Conservation (phyloP, 2,888 invertebrate genomes). For the Pinctada fucata region DNA sequence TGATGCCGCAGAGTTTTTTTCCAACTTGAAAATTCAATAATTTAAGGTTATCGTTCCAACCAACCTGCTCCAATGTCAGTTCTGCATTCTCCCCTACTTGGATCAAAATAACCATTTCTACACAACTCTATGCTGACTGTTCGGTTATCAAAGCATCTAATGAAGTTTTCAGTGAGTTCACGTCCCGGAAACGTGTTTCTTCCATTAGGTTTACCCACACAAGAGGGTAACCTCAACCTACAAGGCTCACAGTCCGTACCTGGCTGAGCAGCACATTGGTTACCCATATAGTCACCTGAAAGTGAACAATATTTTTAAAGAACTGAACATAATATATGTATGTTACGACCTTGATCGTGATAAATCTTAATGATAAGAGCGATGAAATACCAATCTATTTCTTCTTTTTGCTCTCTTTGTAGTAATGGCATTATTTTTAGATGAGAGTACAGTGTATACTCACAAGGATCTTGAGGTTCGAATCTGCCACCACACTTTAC, state of each 20-base stretch:
- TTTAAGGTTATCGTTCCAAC: too few species aligned
- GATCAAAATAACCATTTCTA: slow-evolving; percentile 48
- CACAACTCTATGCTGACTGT: slow-evolving; percentile 51
- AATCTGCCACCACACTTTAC: slow-evolving; percentile 57
- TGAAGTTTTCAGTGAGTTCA: slow-evolving; percentile 49
- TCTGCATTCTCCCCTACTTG: slow-evolving; percentile 43
- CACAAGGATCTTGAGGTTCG: slow-evolving; percentile 60
- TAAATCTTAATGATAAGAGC: too few species aligned
- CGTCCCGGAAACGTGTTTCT: slow-evolving; percentile 53
- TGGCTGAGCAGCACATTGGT: slow-evolving; percentile 42
- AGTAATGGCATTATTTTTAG: too few species aligned
- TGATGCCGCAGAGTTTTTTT: too few species aligned
- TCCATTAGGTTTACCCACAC: slow-evolving; percentile 52
- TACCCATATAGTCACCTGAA: slow-evolving; percentile 57
- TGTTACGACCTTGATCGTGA: too few species aligned
- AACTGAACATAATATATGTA: background rate
- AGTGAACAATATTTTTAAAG: background rate
- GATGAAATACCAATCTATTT: too few species aligned
- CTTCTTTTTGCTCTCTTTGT: too few species aligned
- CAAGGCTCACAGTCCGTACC: slow-evolving; percentile 52
- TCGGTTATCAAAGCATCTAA: slow-evolving; percentile 49
- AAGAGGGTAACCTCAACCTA: slow-evolving; percentile 49
- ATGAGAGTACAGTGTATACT: slow-evolving; percentile 32
- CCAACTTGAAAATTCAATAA: too few species aligned
- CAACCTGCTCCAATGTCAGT: slow-evolving; percentile 51